Conservation (phyloP, 2,113 vertebrate genomes). For the cat (Felis catus) region F.catus_Fca126_mat1.0 CM031418.1:995001-995500, state of each 20-base stretch:
- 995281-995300: not conserved
- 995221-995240: not conserved
- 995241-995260: not conserved
- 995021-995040: not conserved
- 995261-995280: not conserved
- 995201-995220: not conserved
- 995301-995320: not conserved
- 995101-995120: fast-evolving
- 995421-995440: not conserved
- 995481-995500: not conserved
- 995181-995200: not conserved
- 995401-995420: not conserved
- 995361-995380: too few species aligned
- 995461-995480: not conserved
- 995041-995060: not conserved
- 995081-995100: not conserved
- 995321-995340: too few species aligned
- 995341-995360: too few species aligned
- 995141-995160: not conserved
- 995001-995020: not conserved
- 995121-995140: not conserved
- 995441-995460: not conserved
- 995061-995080: not conserved
- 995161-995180: not conserved
- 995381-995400: not conserved